Evolutionary conservation across 1,140 invertebrate genomes (phyloP).

Genomic region (Drosophila elegans): DNA sequence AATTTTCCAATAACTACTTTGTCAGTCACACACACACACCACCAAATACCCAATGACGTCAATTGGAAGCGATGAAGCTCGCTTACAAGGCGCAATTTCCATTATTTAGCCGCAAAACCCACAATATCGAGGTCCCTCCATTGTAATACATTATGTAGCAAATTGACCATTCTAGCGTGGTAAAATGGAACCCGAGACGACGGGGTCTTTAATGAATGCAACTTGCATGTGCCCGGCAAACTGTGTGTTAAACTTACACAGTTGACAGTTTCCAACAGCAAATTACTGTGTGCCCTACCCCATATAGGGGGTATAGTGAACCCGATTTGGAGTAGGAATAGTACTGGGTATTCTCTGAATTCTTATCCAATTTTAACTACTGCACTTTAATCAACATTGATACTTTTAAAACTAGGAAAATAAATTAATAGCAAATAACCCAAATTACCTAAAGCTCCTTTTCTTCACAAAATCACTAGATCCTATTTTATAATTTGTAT

Average conservation of each 20-base stretch:
- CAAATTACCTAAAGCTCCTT: too few species aligned
- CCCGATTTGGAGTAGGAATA: not conserved
- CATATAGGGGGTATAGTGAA: not conserved
- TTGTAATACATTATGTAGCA: constrained; percentile 18
- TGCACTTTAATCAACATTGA: too few species aligned
- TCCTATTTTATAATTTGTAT: too few species aligned
- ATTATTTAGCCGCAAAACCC: constrained; percentile 8
- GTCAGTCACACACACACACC: not conserved
- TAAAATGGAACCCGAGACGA: constrained; percentile 19
- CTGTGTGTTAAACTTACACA: constrained; percentile 32
- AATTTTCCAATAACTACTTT: constrained; percentile 24
- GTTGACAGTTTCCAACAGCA: constrained; percentile 25
- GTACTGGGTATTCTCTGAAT: not conserved
- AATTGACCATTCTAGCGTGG: constrained; percentile 41
- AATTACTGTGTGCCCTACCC: constrained; percentile 10
- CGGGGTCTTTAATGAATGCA: constrained; percentile 27
- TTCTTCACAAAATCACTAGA: too few species aligned
- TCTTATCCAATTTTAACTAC: too few species aligned
- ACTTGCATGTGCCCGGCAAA: constrained; percentile 29
- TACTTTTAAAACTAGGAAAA: too few species aligned
- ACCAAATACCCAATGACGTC: constrained; percentile 18
- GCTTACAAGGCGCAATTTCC: constrained; percentile 29
- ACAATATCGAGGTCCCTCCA: not conserved
- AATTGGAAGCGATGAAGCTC: constrained; percentile 14
- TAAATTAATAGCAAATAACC: too few species aligned